Percentiles rank a stretch among this genome's conserved stretches.
These are phyloP conservation scores for Epizoanthus scotinus DNA, from an alignment of 92 coral and sea anemone genomes.

Conservation along the genomic window DNA sequence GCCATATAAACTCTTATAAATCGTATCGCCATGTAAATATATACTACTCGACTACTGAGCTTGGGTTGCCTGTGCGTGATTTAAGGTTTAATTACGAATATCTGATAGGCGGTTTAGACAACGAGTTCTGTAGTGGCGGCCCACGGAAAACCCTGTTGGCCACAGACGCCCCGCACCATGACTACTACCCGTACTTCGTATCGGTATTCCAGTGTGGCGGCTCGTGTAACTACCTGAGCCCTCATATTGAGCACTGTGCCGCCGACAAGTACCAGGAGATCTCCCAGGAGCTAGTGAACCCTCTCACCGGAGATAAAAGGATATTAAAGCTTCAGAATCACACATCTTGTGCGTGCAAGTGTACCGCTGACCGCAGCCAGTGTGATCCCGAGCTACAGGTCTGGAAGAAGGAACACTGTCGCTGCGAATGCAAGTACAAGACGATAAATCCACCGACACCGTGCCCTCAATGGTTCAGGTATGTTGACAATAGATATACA, in stretches of 20 bases:
- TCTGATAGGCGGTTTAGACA: background rate
- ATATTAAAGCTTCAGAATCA: constrained; percentile 5
- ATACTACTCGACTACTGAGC: too few relatives aligned
- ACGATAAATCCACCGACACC: background rate
- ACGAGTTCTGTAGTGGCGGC: constrained; percentile 16
- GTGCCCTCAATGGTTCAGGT: constrained; percentile 22
- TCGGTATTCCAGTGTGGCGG: constrained; percentile 11
- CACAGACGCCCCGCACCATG: constrained; percentile 17
- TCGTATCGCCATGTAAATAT: too few relatives aligned
- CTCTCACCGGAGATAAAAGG: background rate
- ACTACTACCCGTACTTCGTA: constrained; percentile 18
- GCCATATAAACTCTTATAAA: too few relatives aligned
- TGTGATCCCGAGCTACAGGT: constrained; percentile 10
- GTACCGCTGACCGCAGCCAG: constrained; percentile 15
- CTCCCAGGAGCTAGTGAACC: constrained; percentile 1
- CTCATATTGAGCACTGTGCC: constrained; percentile 12
- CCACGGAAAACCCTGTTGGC: constrained; percentile 12
- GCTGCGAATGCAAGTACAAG: constrained; percentile 27
- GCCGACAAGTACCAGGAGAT: background rate
- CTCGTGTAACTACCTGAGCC: constrained; percentile 1
- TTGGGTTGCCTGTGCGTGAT: too few relatives aligned
- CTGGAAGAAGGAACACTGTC: constrained; percentile 9
- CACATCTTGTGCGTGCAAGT: constrained; percentile 14
- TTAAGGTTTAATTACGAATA: background rate
- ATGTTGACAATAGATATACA: background rate